Conservation (phyloP, 2,113 vertebrate genomes). For the Halcyon malimbica region DNA sequence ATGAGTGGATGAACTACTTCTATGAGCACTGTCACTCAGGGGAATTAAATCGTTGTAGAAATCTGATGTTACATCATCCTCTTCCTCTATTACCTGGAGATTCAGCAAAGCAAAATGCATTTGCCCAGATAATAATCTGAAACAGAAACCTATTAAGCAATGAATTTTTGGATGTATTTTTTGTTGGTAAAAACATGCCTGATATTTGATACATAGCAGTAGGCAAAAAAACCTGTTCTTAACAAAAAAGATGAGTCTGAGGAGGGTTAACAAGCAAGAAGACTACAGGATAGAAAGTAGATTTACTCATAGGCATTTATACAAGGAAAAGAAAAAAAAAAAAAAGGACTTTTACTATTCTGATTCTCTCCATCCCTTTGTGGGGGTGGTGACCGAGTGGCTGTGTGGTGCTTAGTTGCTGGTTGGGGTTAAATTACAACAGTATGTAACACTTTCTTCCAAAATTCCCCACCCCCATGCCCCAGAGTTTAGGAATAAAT, state of each 20-base stretch:
- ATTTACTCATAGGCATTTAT: not conserved
- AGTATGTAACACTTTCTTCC: not conserved
- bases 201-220: not conserved
- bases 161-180: not conserved
- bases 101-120: not conserved
- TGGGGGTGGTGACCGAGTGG: not conserved
- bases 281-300: not conserved
- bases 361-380: not conserved
- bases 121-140: not conserved
- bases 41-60: conserved; percentile 70
- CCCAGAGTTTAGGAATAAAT: not conserved
- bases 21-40: not conserved
- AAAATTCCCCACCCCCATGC: not conserved
- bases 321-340: not conserved
- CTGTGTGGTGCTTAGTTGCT: not conserved
- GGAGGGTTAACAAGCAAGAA: not conserved
- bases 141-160: not conserved
- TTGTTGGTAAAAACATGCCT: not conserved
- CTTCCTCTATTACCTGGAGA: conserved; percentile 78
- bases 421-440: not conserved
- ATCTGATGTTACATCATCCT: conserved; percentile 74
- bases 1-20: rapidly evolving
- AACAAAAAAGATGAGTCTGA: not conserved
- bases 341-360: not conserved
- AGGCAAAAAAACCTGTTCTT: not conserved